Evolutionary conservation across 2,888 invertebrate species (phyloP).

Genomic region (Chouioia cunea): DNA sequence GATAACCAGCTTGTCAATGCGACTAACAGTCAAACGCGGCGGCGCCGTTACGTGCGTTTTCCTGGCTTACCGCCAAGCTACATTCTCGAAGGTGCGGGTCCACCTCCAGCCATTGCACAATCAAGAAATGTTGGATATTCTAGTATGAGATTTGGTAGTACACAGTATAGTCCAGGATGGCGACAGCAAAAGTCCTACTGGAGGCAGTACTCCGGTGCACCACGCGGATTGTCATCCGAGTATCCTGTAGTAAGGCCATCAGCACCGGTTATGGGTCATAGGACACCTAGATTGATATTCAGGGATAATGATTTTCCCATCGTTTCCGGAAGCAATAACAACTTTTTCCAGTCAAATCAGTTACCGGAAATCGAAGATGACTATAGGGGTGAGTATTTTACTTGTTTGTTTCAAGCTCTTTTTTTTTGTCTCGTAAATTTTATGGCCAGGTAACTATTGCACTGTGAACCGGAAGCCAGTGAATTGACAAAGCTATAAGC

Average conservation of each 20-base stretch:
- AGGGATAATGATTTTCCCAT: slow-evolving; percentile 64
- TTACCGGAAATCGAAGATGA: slow-evolving; percentile 64
- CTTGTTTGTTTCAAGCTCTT: too few species aligned
- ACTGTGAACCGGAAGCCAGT: neutral
- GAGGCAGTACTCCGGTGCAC: slow-evolving; percentile 53
- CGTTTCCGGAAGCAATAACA: slow-evolving; percentile 54
- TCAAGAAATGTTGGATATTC: slow-evolving; percentile 50
- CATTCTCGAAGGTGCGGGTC: slow-evolving; percentile 53
- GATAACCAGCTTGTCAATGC: neutral
- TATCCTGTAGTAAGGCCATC: slow-evolving; percentile 46
- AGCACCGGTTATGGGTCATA: slow-evolving; percentile 61
- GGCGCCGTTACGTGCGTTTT: slow-evolving; percentile 60
- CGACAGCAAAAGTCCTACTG: slow-evolving; percentile 64
- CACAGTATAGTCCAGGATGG: slow-evolving; percentile 57
- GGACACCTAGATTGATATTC: slow-evolving; percentile 64
- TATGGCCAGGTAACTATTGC: neutral
- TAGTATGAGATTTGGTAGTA: slow-evolving; percentile 52
- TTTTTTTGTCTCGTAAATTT: too few species aligned
- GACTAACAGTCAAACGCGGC: slow-evolving; percentile 48
- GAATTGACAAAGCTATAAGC: too few species aligned
- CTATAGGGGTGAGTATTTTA: slow-evolving; percentile 57
- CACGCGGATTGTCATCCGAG: slow-evolving; percentile 36
- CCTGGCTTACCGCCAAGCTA: slow-evolving; percentile 55
- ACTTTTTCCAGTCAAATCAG: slow-evolving; percentile 65
- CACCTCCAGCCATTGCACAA: slow-evolving; percentile 39